These are phyloP conservation scores for Spinibarbus caldwelli DNA, from an alignment of 2,797 vertebrate genomes.

Conservation along the genomic window DNA sequence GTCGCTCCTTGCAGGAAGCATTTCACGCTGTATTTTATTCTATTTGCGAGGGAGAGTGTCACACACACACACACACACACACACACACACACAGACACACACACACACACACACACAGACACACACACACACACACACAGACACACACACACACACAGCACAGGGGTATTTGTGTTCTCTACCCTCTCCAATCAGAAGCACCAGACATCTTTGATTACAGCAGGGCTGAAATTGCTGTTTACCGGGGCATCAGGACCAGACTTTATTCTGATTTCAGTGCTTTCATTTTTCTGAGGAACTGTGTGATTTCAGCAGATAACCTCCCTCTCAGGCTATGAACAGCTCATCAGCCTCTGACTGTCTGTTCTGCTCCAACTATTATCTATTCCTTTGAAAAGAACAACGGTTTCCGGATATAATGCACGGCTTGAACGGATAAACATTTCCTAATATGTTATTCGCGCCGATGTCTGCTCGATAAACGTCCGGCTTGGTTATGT, in stretches of 20 bases:
- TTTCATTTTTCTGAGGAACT: conserved; percentile 62
- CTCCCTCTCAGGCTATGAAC: conserved; percentile 53
- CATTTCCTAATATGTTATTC: conserved; percentile 22
- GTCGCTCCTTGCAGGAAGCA: conserved; percentile 25
- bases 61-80: conserved; percentile 12
- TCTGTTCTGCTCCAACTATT: conserved; percentile 10
- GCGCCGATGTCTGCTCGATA: neutral
- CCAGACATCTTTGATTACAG: conserved; percentile 66
- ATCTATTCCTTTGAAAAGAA: conserved; percentile 37
- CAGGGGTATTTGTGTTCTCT: conserved; percentile 50
- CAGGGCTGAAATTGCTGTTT: conserved; percentile 64
- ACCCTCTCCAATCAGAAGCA: conserved; percentile 61
- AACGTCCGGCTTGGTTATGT: neutral
- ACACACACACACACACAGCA: conserved; percentile 38
- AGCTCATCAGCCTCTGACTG: conserved; percentile 50
- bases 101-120: conserved; percentile 42
- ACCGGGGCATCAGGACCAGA: conserved; percentile 43
- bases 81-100: conserved; percentile 51
- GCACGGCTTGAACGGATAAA: conserved; percentile 22
- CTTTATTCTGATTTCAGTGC: conserved; percentile 54
- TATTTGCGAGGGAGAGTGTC: conserved; percentile 54
- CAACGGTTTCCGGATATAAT: neutral
- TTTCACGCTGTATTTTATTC: conserved; percentile 60
- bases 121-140: conserved; percentile 46
- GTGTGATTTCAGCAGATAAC: conserved; percentile 64